phyloP scores from a whole-genome alignment of 64 coral and sea anemone species.

The Hydrozoanthus tunicans region DNA sequence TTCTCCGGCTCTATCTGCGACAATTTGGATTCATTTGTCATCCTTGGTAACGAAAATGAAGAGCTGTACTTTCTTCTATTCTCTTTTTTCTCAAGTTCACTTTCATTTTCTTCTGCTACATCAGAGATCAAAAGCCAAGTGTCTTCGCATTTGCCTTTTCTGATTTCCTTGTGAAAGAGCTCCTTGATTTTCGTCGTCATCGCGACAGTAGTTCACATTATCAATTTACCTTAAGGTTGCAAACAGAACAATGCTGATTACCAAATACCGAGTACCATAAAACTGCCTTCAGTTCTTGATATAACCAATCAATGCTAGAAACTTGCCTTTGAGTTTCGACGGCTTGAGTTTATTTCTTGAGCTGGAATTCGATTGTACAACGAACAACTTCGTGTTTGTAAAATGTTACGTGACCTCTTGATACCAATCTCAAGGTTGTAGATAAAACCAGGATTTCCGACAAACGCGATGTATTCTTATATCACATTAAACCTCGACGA shows the following conservation, averaged over 20 bases:
- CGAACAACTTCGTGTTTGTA: no score
- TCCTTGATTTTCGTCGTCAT: constrained; percentile 34
- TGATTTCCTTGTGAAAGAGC: constrained; percentile 21
- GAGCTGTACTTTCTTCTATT: constrained; percentile 4
- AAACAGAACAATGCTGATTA: background rate
- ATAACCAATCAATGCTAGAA: background rate
- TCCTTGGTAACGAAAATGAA: background rate
- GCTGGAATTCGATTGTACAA: no score
- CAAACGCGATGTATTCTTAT: no score
- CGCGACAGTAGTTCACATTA: no score
- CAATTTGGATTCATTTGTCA: background rate
- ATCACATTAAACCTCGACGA: no score
- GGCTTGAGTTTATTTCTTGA: no score
- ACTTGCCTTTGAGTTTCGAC: no score
- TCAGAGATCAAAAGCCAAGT: constrained; percentile 17
- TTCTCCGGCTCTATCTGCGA: background rate
- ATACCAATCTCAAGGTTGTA: no score
- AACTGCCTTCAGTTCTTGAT: background rate
- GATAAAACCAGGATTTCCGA: no score
- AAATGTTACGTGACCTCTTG: no score
- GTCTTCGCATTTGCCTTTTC: constrained; percentile 2
- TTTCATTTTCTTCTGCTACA: background rate
- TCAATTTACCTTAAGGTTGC: background rate
- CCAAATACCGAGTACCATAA: background rate
- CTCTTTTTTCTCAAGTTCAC: background rate